phyloP scores from a whole-genome alignment of 2,113 vertebrate genomes.

The Haemorhous mexicanus region DNA sequence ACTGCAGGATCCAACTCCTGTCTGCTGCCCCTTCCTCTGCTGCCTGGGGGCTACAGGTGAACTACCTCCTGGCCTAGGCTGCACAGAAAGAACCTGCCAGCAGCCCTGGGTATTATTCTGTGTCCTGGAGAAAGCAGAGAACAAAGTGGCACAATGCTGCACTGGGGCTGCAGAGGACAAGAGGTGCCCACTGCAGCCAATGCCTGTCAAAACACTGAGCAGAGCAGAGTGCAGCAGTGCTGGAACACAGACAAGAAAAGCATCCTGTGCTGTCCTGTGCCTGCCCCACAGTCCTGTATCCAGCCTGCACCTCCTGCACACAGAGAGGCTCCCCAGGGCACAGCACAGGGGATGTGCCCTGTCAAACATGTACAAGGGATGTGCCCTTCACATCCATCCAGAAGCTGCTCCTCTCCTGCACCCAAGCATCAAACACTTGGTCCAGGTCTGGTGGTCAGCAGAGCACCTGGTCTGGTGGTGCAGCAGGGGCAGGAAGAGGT shows the following conservation, averaged over 20 bases:
- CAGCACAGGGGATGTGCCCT: neutral
- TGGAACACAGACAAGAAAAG: neutral
- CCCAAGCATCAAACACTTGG: neutral
- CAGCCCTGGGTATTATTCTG: neutral
- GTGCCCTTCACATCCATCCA: neutral
- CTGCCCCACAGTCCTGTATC: neutral
- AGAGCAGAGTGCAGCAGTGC: neutral
- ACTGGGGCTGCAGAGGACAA: neutral
- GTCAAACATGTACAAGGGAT: accelerated
- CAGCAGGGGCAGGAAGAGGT: neutral
- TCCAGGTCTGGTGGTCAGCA: neutral
- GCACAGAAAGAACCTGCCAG: neutral
- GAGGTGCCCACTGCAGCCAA: neutral
- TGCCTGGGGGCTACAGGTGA: neutral
- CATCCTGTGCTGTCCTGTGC: neutral
- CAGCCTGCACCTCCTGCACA: neutral
- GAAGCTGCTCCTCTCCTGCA: neutral
- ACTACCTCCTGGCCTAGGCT: neutral
- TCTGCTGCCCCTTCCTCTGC: neutral
- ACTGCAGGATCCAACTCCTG: neutral
- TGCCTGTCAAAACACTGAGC: neutral
- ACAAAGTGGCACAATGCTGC: neutral
- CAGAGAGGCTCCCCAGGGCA: neutral
- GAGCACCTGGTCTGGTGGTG: neutral
- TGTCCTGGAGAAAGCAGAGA: neutral